phyloP scores from a whole-genome alignment of 2,888 invertebrate genomes.

The Caenorhabditis imperialis region DNA sequence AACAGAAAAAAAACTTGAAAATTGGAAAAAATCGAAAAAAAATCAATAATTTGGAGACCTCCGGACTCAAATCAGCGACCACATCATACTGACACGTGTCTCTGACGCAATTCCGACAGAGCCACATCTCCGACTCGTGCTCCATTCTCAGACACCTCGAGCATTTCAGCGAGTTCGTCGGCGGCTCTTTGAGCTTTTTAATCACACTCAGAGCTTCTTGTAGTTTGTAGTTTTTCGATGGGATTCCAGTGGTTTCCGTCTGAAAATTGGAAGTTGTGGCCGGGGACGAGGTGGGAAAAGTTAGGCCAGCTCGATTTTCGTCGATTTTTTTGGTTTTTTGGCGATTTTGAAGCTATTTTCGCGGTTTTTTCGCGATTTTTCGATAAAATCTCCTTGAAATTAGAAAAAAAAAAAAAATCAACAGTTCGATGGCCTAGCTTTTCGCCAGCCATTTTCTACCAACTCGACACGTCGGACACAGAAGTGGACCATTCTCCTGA shows the following conservation, averaged over 20 bases:
- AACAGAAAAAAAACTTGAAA: not conserved
- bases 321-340: too few species aligned
- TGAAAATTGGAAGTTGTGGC: too few species aligned
- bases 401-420: too few species aligned
- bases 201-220: constrained; percentile 1
- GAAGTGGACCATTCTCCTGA: not conserved
- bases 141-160: constrained; percentile 1
- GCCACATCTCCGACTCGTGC: constrained; percentile 17
- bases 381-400: not conserved
- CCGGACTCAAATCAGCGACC: not conserved
- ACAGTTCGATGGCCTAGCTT: too few species aligned
- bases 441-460: too few species aligned
- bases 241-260: not conserved
- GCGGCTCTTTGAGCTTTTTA: constrained; percentile 3
- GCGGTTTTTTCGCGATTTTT: too few species aligned
- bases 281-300: too few species aligned
- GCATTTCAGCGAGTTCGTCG: constrained; percentile 11
- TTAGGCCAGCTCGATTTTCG: too few species aligned
- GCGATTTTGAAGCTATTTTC: too few species aligned
- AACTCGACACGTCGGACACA: constrained; percentile 7
- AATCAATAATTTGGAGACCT: too few species aligned
- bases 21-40: not conserved
- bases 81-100: constrained; percentile 6
- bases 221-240: constrained; percentile 3
- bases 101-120: constrained; percentile 9